Evolutionary conservation across 2,888 invertebrate species (phyloP).

Genomic region (Drosophila maculinotata): DNA sequence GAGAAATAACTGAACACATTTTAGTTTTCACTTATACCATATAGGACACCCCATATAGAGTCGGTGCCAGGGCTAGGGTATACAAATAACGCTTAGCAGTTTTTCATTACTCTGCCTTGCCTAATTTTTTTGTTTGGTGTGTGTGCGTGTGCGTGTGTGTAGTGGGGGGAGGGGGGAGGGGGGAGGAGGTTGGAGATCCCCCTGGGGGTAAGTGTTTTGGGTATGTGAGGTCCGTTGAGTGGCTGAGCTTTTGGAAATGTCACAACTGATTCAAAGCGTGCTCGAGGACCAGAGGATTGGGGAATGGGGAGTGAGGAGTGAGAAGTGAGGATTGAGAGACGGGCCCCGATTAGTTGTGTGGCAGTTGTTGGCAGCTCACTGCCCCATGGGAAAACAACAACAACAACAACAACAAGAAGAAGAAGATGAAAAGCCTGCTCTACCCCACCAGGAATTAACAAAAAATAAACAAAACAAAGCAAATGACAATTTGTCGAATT

Average conservation of each 20-base stretch:
- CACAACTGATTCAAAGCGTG: constrained; percentile 60
- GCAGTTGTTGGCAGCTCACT: constrained; percentile 51
- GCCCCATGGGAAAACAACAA: constrained; percentile 40
- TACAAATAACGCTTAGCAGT: constrained; percentile 4
- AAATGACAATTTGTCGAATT: constrained; percentile 53
- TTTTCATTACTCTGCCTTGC: background rate
- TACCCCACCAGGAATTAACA: constrained; percentile 1
- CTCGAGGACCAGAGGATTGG: constrained; percentile 2
- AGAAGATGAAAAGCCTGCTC: background rate
- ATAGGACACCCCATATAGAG: background rate
- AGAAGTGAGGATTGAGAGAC: constrained; percentile 14
- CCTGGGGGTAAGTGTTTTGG: constrained; percentile 1
- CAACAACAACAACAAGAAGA: constrained; percentile 3
- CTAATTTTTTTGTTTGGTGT: too few species aligned
- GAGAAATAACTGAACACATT: background rate
- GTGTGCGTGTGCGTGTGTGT: background rate
- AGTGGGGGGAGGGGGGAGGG: background rate
- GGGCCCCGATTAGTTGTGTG: constrained; percentile 50
- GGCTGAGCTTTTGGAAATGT: constrained; percentile 62
- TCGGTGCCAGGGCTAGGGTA: constrained; percentile 18
- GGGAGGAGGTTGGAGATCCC: too few species aligned
- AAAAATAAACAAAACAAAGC: constrained; percentile 16
- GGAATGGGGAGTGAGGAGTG: background rate
- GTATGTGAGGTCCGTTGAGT: constrained; percentile 42
- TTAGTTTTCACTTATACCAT: background rate